Percentiles rank a stretch among this genome's conserved stretches.
phyloP scores from a whole-genome alignment of 2,888 invertebrate genomes.

The Agonopterix alstromeriana region DNA sequence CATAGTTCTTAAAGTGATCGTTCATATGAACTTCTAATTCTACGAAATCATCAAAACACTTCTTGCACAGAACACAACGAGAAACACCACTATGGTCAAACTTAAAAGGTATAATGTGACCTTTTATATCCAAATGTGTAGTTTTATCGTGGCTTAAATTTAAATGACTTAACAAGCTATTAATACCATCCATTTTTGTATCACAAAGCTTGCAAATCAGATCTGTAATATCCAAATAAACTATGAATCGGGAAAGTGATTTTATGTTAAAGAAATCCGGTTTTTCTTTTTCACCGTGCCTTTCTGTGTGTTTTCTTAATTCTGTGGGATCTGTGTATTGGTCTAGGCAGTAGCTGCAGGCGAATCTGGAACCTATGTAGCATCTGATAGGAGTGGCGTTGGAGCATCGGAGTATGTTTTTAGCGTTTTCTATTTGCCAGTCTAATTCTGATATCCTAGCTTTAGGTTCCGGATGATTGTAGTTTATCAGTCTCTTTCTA shows the following conservation, averaged over 20 bases:
- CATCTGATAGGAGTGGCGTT: slow-evolving; percentile 52
- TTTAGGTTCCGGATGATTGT: slow-evolving; percentile 11
- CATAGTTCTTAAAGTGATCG: slow-evolving; percentile 51
- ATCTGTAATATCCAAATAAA: slow-evolving; percentile 46
- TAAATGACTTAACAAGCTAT: slow-evolving; percentile 30
- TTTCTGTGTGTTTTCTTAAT: slow-evolving; percentile 37
- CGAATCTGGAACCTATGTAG: slow-evolving; percentile 33
- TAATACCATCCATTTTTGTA: slow-evolving; percentile 15
- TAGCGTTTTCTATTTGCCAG: slow-evolving; percentile 50
- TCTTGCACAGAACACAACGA: slow-evolving; percentile 26
- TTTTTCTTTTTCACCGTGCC: slow-evolving; percentile 28
- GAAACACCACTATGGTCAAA: slow-evolving; percentile 20
- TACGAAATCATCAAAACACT: slow-evolving; percentile 35
- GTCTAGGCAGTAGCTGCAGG: slow-evolving; percentile 48
- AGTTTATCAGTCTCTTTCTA: slow-evolving; percentile 11
- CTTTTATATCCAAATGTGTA: slow-evolving; percentile 26
- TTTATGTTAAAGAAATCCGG: slow-evolving; percentile 31
- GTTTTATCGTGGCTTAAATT: slow-evolving; percentile 21
- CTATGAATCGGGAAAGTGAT: slow-evolving; percentile 38
- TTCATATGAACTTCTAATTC: slow-evolving; percentile 47
- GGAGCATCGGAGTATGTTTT: slow-evolving; percentile 34
- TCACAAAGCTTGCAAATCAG: slow-evolving; percentile 36
- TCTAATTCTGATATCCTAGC: slow-evolving; percentile 33
- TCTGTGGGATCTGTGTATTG: slow-evolving; percentile 40
- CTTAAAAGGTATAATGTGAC: slow-evolving; percentile 37